A percentile compares a stretch with the other conserved stretches of the same genome.
Evolutionary conservation across 2,797 vertebrate genomes (phyloP).

Genomic region (Chaetophractus vellerosus): DNA sequence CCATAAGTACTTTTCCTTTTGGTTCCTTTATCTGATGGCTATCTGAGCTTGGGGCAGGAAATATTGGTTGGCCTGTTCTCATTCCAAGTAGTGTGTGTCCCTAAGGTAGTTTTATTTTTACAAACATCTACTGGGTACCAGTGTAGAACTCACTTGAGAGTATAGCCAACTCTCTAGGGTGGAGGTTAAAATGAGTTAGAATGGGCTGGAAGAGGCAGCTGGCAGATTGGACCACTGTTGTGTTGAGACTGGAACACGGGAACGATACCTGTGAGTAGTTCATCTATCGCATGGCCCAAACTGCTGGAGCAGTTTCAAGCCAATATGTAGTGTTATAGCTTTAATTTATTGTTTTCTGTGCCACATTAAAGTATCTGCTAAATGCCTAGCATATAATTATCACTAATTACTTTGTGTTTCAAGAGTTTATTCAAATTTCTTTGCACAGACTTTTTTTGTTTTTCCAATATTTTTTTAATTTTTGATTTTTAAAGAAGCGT

Average conservation of each 20-base stretch:
- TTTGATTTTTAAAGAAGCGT: too few species aligned
- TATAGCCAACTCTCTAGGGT: not conserved
- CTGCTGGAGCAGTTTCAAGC: constrained; percentile 35
- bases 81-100: not conserved
- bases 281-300: not conserved
- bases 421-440: constrained; percentile 58
- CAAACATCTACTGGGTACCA: not conserved
- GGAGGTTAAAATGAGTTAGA: not conserved
- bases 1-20: not conserved
- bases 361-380: constrained; percentile 58
- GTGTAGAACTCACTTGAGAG: not conserved
- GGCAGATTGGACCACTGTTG: not conserved
- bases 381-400: constrained; percentile 63
- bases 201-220: constrained; percentile 25
- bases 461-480: too few species aligned
- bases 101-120: constrained; percentile 28
- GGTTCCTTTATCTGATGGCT: not conserved
- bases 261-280: not conserved
- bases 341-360: constrained; percentile 49
- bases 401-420: constrained; percentile 63
- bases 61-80: not conserved
- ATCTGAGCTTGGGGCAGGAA: not conserved
- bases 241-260: not conserved
- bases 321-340: not conserved
- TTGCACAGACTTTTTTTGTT: not conserved